phyloP scores from a whole-genome alignment of 2,113 vertebrate species.

The Mus musculus region DNA sequence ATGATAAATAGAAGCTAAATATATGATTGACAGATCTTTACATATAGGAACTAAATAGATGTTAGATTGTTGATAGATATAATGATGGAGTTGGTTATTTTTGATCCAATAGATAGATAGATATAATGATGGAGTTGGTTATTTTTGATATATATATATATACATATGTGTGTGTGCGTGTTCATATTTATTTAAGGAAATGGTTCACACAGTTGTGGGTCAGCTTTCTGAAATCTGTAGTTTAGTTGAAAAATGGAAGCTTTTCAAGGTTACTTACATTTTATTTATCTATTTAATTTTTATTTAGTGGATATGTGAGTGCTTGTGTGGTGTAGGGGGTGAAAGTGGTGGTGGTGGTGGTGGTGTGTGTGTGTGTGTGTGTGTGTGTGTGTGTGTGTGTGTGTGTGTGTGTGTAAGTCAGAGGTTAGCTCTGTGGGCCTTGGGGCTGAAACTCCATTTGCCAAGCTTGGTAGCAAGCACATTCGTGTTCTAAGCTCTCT shows the following conservation, averaged over 20 bases:
- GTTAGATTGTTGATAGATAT: background rate
- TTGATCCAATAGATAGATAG: background rate
- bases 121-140: background rate
- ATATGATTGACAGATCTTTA: background rate
- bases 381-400: background rate
- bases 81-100: background rate
- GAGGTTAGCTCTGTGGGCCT: background rate
- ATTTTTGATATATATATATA: background rate
- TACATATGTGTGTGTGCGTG: background rate
- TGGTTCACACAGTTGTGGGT: background rate
- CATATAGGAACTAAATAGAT: background rate
- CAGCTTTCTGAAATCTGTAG: background rate
- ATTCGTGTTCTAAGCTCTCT: too few species aligned
- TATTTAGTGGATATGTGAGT: background rate
- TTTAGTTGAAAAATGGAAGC: background rate
- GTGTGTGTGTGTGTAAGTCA: background rate
- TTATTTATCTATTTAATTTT: background rate
- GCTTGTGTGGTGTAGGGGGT: background rate
- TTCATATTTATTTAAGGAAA: background rate
- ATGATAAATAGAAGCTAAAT: background rate
- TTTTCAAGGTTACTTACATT: background rate
- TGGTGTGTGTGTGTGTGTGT: background rate
- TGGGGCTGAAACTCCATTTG: too few species aligned
- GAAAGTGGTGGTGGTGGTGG: background rate
- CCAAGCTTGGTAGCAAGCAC: background rate